A percentile compares a stretch with the other conserved stretches of the same genome.
Evolutionary conservation across 2,888 invertebrate species (phyloP).

Genomic region (Petrolisthes cinctipes): DNA sequence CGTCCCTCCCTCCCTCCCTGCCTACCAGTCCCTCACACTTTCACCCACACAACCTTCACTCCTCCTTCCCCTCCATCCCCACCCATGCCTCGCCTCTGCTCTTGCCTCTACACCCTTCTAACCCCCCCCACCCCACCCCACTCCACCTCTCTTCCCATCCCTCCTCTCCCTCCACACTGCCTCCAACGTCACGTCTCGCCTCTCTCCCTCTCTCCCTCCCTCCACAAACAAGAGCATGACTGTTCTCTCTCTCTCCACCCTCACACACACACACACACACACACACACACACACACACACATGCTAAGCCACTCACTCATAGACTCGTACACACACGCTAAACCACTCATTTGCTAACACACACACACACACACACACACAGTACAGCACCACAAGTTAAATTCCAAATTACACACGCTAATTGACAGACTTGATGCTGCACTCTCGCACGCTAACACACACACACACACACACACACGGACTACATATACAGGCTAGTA

Average conservation of each 20-base stretch:
- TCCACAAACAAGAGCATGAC: slow-evolving; percentile 4
- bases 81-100: not conserved
- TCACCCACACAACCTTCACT: not conserved
- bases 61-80: not conserved
- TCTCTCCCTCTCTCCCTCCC: not conserved
- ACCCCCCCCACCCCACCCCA: not conserved
- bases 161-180: not conserved
- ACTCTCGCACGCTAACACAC: too few relatives aligned
- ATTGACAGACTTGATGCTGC: too few relatives aligned
- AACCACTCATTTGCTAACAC: not conserved
- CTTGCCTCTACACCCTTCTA: not conserved
- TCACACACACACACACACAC: slow-evolving; percentile 18
- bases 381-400: not conserved
- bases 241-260: not conserved
- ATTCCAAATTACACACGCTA: too few relatives aligned
- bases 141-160: not conserved
- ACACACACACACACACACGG: too few relatives aligned
- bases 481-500: too few relatives aligned
- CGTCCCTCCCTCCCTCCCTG: not conserved
- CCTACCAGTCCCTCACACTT: not conserved
- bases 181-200: not conserved
- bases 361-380: not conserved
- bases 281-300: slow-evolving; percentile 22
- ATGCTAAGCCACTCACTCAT: not conserved
- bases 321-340: not conserved